Conservation (phyloP, 2,113 vertebrate species). For the Cinclus mexicanus region DNA sequence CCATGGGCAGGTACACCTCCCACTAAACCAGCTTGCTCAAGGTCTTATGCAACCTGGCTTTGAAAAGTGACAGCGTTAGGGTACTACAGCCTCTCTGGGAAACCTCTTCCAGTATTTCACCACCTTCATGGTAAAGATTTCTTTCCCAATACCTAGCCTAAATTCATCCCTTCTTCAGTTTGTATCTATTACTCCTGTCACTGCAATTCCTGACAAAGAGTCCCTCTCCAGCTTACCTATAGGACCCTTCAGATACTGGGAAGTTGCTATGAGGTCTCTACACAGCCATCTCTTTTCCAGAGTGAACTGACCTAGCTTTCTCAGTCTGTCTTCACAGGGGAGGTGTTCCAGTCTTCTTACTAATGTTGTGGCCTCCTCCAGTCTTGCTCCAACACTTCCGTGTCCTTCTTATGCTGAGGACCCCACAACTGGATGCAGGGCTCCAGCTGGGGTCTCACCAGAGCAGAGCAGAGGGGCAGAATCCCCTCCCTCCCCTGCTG, state of each 20-base stretch:
- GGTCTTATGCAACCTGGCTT: neutral
- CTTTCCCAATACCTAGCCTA: neutral
- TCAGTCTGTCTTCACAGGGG: neutral
- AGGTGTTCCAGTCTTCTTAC: neutral
- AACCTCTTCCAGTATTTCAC: neutral
- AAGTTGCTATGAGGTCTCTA: neutral
- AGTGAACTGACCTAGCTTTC: neutral
- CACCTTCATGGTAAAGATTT: neutral
- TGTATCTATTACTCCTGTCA: neutral
- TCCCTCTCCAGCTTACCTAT: neutral
- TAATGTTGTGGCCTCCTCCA: neutral
- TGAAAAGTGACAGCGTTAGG: neutral
- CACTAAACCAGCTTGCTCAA: neutral
- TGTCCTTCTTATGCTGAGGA: neutral
- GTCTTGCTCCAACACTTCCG: neutral
- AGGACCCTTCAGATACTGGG: neutral
- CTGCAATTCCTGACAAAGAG: neutral
- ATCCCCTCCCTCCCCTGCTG: neutral
- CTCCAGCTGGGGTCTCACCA: neutral
- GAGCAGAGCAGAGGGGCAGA: neutral
- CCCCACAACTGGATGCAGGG: neutral
- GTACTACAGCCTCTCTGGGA: too few relatives aligned
- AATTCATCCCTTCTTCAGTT: neutral
- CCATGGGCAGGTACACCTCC: neutral
- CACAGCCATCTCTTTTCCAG: neutral